Conservation (phyloP, 2,888 invertebrate genomes). For the Gryllus longicercus region DNA sequence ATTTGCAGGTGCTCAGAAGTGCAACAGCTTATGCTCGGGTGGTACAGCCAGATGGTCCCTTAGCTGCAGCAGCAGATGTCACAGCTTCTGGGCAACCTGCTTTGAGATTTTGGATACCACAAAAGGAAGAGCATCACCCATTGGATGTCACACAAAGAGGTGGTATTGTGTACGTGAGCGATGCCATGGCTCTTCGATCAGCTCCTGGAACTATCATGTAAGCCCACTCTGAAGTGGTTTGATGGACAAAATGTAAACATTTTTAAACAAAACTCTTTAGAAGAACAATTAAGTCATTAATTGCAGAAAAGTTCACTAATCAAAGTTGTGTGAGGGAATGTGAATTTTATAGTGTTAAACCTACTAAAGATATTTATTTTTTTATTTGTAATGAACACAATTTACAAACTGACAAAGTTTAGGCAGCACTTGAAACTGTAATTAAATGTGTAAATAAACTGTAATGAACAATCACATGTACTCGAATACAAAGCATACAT, state of each 20-base stretch:
- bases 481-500: no score
- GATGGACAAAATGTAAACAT: background rate
- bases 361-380: no score
- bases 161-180: conserved; percentile 58
- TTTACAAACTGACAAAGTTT: no score
- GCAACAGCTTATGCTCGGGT: background rate
- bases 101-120: background rate
- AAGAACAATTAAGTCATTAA: no score
- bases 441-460: no score
- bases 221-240: conserved; percentile 29
- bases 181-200: conserved; percentile 47
- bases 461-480: no score
- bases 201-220: conserved; percentile 47
- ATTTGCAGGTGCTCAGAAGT: background rate
- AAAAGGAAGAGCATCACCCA: background rate
- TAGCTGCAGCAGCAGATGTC: background rate
- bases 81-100: background rate
- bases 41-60: background rate
- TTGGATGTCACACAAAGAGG: conserved; percentile 50
- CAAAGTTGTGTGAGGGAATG: no score
- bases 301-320: no score
- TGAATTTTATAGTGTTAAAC: no score
- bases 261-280: background rate
- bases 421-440: no score
- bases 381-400: no score